Percentiles rank a stretch among this genome's conserved stretches.
phyloP scores from a whole-genome alignment of 2,113 vertebrate genomes.

The Rhodinocichla rosea region DNA sequence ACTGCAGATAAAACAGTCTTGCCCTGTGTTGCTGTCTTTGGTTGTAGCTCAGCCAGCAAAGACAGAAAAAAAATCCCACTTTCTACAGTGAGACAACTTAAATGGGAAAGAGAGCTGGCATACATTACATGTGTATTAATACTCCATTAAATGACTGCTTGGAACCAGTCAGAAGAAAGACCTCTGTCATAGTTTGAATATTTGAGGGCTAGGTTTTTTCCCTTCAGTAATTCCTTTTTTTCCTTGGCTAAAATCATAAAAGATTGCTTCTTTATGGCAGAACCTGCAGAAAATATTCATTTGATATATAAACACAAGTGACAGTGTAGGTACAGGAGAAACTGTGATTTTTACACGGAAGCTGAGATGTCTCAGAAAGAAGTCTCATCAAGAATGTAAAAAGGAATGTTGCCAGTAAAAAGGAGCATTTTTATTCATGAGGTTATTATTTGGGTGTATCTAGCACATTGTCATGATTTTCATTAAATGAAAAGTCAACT shows the following conservation, averaged over 20 bases:
- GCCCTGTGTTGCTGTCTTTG: not conserved
- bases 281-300: conserved; percentile 27
- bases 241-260: not conserved
- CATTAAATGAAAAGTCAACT: conserved; percentile 35
- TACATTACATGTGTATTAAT: not conserved
- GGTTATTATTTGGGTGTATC: not conserved
- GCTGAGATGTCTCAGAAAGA: not conserved
- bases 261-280: not conserved
- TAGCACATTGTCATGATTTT: not conserved
- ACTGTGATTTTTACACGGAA: not conserved
- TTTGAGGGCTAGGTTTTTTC: not conserved
- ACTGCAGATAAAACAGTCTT: not conserved
- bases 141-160: conserved; percentile 34
- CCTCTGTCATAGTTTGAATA: conserved; percentile 7
- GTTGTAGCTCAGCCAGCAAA: not conserved
- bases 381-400: conserved; percentile 9
- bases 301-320: not conserved
- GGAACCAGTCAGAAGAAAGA: not conserved
- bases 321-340: not conserved
- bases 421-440: not conserved
- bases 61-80: not conserved
- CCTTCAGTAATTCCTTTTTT: not conserved
- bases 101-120: not conserved
- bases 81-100: not conserved
- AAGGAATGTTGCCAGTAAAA: not conserved